Percentiles rank a stretch among this genome's conserved stretches.
phyloP scores from a whole-genome alignment of 2,113 vertebrate genomes.

The Zosterops borbonicus region DNA sequence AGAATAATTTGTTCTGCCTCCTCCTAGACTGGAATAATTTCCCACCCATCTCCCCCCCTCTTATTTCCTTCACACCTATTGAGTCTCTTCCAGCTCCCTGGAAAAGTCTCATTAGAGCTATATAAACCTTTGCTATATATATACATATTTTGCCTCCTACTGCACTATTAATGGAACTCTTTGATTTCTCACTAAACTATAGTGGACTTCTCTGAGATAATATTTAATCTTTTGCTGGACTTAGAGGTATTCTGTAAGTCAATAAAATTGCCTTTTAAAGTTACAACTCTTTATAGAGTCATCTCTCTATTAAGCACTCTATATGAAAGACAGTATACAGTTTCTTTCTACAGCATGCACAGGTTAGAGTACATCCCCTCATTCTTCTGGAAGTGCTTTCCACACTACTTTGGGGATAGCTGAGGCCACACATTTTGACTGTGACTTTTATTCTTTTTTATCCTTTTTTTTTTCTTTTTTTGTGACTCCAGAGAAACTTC shows the following conservation, averaged over 20 bases:
- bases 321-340: not conserved
- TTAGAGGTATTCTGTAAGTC: slow-evolving; percentile 40
- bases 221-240: slow-evolving; percentile 47
- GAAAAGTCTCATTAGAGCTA: slow-evolving; percentile 6
- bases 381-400: not conserved
- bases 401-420: not conserved
- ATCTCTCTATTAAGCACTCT: not conserved
- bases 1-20: slow-evolving; percentile 60
- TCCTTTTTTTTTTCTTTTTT: not conserved
- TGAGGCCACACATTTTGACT: not conserved
- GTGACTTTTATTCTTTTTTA: not conserved
- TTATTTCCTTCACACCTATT: slow-evolving; percentile 39
- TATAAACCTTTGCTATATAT: slow-evolving; percentile 39
- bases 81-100: slow-evolving; percentile 33
- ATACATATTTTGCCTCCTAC: not conserved
- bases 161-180: slow-evolving; percentile 52
- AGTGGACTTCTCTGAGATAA: slow-evolving; percentile 51
- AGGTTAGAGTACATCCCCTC: not conserved
- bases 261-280: slow-evolving; percentile 53
- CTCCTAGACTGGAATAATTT: slow-evolving; percentile 60
- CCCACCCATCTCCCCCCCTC: not conserved
- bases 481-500: not conserved
- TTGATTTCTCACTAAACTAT: slow-evolving; percentile 48
- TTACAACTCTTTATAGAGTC: slow-evolving; percentile 1
- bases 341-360: not conserved